phyloP scores from a whole-genome alignment of 2,888 invertebrate species.

The Polia nebulosa region DNA sequence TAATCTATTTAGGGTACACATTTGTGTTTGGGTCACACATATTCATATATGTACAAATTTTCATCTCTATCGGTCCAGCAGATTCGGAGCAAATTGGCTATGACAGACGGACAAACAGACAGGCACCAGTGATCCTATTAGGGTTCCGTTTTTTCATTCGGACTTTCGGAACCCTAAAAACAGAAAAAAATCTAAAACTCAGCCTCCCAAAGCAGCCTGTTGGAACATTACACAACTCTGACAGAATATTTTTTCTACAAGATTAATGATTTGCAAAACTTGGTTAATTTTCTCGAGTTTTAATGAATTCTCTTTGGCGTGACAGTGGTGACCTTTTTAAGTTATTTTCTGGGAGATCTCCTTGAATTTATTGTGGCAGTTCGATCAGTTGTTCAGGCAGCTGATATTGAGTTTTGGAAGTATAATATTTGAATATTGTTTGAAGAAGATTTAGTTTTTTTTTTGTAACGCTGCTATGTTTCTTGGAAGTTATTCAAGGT shows the following conservation, averaged over 20 bases:
- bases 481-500: too few species aligned
- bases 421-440: conserved; percentile 23
- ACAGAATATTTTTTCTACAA: conserved; percentile 68
- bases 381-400: conserved; percentile 35
- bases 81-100: too few species aligned
- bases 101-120: too few species aligned
- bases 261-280: conserved; percentile 79
- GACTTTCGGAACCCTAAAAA: too few species aligned
- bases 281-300: conserved; percentile 73
- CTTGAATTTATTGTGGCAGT: conserved; percentile 39
- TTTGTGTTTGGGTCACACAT: too few species aligned
- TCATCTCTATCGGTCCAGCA: too few species aligned
- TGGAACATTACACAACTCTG: conserved; percentile 33
- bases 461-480: background rate
- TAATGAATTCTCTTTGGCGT: conserved; percentile 71
- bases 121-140: too few species aligned
- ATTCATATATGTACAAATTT: too few species aligned
- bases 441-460: conserved; percentile 1
- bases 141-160: too few species aligned
- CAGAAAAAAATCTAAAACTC: conserved; percentile 1
- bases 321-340: conserved; percentile 59
- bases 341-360: conserved; percentile 42
- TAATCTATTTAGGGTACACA: too few species aligned
- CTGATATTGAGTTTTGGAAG: conserved; percentile 31
- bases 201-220: conserved; percentile 8